Percentiles rank a stretch among this genome's conserved stretches.
Conservation (phyloP, 2,888 invertebrate species). For the Ectemnius cavifrons region DNA sequence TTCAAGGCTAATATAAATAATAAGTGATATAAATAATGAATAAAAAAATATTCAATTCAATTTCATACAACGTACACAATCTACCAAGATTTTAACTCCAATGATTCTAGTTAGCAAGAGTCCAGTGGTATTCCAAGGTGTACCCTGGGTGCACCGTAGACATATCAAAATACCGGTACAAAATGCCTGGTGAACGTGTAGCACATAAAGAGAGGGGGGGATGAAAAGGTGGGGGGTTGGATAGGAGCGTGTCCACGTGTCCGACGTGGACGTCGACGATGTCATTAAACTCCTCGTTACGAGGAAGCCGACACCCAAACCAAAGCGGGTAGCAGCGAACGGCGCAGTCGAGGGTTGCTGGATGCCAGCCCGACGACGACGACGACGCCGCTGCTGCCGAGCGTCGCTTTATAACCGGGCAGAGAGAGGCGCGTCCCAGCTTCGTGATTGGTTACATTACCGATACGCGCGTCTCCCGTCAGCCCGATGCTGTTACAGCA, state of each 20-base stretch:
- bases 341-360: conserved; percentile 37
- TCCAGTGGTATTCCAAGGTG: background rate
- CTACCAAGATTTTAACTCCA: no score
- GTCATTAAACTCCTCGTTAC: conserved; percentile 77
- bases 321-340: conserved; percentile 52
- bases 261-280: conserved; percentile 72
- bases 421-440: conserved; percentile 45
- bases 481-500: conserved; percentile 74
- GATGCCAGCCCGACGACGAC: conserved; percentile 27
- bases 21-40: no score
- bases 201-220: conserved; percentile 33
- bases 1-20: no score
- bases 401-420: conserved; percentile 50
- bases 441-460: conserved; percentile 78
- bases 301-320: conserved; percentile 52
- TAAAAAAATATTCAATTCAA: no score
- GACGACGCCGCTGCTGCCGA: no score
- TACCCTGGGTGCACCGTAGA: conserved; percentile 34
- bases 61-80: no score
- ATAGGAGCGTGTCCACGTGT: conserved; percentile 59
- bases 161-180: conserved; percentile 47
- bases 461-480: conserved; percentile 77
- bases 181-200: background rate
- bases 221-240: background rate
- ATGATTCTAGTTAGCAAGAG: background rate